Evolutionary conservation across 2,888 invertebrate genomes (phyloP).

Genomic region (Ganaspis brasiliensis): DNA sequence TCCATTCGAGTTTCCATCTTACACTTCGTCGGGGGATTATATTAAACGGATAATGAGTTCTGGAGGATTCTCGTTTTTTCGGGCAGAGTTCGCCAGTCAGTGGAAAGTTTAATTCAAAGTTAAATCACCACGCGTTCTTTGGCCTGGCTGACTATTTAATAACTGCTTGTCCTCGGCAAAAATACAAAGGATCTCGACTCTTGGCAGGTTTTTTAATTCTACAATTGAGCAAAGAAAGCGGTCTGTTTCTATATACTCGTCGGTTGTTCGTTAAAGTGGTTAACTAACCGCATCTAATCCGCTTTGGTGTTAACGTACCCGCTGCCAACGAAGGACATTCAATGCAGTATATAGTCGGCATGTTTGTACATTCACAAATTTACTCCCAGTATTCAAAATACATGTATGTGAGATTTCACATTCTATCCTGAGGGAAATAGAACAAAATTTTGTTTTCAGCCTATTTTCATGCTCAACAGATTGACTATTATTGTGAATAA

Average conservation of each 20-base stretch:
- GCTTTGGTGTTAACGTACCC: slow-evolving; percentile 53
- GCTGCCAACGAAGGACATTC: slow-evolving; percentile 52
- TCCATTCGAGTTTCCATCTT: slow-evolving; percentile 27
- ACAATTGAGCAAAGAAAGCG: slow-evolving; percentile 14
- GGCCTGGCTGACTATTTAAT: background rate
- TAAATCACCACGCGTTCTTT: slow-evolving; percentile 9
- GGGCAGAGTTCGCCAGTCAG: background rate
- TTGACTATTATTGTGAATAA: no score
- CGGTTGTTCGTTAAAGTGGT: slow-evolving; percentile 57
- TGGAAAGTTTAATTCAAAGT: slow-evolving; percentile 20
- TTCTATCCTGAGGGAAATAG: no score
- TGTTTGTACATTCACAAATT: slow-evolving; percentile 15
- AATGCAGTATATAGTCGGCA: slow-evolving; percentile 48
- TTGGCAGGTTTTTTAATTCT: slow-evolving; percentile 1
- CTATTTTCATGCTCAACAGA: no score
- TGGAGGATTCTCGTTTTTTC: background rate
- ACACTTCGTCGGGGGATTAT: slow-evolving; percentile 18
- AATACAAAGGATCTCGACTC: slow-evolving; percentile 14
- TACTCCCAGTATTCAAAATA: background rate
- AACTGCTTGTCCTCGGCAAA: background rate
- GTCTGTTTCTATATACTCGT: slow-evolving; percentile 24
- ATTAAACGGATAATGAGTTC: slow-evolving; percentile 33
- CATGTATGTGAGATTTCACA: background rate
- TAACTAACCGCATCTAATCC: slow-evolving; percentile 60
- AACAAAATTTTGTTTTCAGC: no score